phyloP scores from a whole-genome alignment of 2,888 invertebrate species.

The Polydrusus pterygomalis region DNA sequence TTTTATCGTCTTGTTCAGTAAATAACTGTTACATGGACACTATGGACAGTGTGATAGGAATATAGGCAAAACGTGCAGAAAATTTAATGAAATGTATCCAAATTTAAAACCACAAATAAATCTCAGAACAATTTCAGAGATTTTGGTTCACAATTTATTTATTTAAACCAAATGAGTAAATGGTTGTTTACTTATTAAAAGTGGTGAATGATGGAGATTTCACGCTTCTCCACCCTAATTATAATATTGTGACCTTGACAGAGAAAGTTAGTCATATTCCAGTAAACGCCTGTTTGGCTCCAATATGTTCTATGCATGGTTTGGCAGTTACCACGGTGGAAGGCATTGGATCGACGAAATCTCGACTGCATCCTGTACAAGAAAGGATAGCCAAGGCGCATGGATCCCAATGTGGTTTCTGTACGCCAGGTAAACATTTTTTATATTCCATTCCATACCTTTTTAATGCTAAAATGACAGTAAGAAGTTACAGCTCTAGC shows the following conservation, averaged over 20 bases:
- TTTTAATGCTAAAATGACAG: too few relatives aligned
- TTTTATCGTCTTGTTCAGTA: too few relatives aligned
- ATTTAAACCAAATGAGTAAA: too few relatives aligned
- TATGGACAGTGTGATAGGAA: too few relatives aligned
- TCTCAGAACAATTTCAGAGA: too few relatives aligned
- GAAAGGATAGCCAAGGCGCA: slow-evolving; percentile 91
- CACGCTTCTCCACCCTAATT: too few relatives aligned
- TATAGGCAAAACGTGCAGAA: too few relatives aligned
- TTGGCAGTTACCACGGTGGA: slow-evolving; percentile 93
- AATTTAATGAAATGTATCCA: too few relatives aligned
- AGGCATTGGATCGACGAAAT: slow-evolving; percentile 90
- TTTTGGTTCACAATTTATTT: too few relatives aligned
- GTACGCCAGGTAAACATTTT: slow-evolving; percentile 83
- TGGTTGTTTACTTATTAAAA: neutral
- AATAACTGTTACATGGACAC: too few relatives aligned
- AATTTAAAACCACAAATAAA: too few relatives aligned
- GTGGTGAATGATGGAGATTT: neutral
- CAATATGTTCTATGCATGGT: slow-evolving; percentile 90
- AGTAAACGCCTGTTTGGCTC: slow-evolving; percentile 92
- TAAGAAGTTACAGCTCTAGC: too few relatives aligned
- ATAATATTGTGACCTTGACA: slow-evolving; percentile 4
- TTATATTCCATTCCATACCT: neutral
- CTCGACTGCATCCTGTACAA: slow-evolving; percentile 89
- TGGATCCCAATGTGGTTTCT: slow-evolving; percentile 84
- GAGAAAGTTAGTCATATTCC: slow-evolving; percentile 80